These are phyloP conservation scores for Trissolcus brochymenae DNA, from an alignment of 2,888 invertebrate species.

Conservation along the genomic window DNA sequence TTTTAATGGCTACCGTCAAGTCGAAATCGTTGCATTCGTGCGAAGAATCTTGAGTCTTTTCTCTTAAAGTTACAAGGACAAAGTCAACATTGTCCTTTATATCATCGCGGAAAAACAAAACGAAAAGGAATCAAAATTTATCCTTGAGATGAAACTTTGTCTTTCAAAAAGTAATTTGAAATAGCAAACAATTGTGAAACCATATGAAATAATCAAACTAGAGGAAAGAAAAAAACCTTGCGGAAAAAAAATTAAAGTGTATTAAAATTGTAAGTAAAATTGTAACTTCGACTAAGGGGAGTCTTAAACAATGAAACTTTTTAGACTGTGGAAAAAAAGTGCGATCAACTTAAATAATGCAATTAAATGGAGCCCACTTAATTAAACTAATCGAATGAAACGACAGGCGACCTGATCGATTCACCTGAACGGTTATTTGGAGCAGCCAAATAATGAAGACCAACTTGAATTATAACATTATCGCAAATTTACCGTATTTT, in stretches of 20 bases:
- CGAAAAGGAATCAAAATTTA: too few relatives aligned
- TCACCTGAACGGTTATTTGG: not conserved
- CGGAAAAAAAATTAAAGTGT: too few relatives aligned
- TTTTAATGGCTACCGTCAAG: slow-evolving; percentile 43
- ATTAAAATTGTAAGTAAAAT: too few relatives aligned
- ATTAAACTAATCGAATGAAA: slow-evolving; percentile 4
- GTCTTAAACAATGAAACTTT: too few relatives aligned
- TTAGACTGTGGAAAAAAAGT: not conserved
- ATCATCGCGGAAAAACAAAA: not conserved
- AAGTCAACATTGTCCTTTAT: slow-evolving; percentile 24
- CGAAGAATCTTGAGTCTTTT: slow-evolving; percentile 39
- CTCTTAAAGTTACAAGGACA: slow-evolving; percentile 46
- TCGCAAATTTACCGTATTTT: slow-evolving; percentile 17
- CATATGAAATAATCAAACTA: too few relatives aligned
- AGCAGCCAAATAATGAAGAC: slow-evolving; percentile 5
- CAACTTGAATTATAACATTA: slow-evolving; percentile 19
- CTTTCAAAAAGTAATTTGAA: too few relatives aligned
- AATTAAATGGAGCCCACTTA: not conserved
- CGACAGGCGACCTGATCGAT: slow-evolving; percentile 5
- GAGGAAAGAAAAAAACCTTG: too few relatives aligned
- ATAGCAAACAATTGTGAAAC: too few relatives aligned
- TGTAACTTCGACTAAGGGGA: too few relatives aligned
- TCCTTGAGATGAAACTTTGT: too few relatives aligned
- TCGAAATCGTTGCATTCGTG: slow-evolving; percentile 54
- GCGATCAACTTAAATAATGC: slow-evolving; percentile 1